Evolutionary conservation across 23 tunicate genomes (phyloP).

Genomic region (Botrylloides violaceus): DNA sequence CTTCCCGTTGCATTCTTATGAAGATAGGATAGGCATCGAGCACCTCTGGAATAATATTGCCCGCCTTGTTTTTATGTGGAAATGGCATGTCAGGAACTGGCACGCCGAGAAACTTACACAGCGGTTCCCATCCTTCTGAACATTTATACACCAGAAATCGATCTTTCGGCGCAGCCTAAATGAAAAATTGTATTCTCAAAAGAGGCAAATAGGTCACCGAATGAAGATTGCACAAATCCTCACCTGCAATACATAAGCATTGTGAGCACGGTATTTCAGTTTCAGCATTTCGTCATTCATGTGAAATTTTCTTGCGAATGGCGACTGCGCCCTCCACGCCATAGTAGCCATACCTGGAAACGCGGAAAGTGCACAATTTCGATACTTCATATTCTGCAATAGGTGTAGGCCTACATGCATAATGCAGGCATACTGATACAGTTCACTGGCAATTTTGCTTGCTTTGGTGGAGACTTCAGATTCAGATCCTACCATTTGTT

Average conservation of each 20-base stretch:
- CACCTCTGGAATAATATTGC: conserved; percentile 15
- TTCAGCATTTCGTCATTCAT: conserved; percentile 19
- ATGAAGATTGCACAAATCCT: background rate
- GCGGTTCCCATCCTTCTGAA: conserved; percentile 43
- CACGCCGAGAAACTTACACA: conserved; percentile 29
- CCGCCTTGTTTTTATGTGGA: conserved; percentile 31
- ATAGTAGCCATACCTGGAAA: background rate
- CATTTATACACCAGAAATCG: conserved; percentile 27
- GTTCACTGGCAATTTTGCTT: too few relatives aligned
- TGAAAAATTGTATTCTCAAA: background rate
- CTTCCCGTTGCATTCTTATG: conserved; percentile 24
- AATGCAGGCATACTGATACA: too few relatives aligned
- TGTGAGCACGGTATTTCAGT: conserved; percentile 20
- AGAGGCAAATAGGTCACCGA: background rate
- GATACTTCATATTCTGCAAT: too few relatives aligned
- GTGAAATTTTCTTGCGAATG: background rate
- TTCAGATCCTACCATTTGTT: too few relatives aligned
- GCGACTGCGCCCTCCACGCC: conserved; percentile 2
- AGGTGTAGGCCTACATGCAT: too few relatives aligned
- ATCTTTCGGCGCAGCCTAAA: conserved; percentile 33
- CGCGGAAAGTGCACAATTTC: too few relatives aligned
- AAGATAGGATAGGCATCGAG: conserved; percentile 20
- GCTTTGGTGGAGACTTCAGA: too few relatives aligned
- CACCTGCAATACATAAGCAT: conserved; percentile 24
- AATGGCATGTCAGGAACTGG: conserved; percentile 31